Evolutionary conservation across 1,140 invertebrate genomes (phyloP), one percentile per base, ranked within the genome.

Genomic region (Asobara japonica): DNA sequence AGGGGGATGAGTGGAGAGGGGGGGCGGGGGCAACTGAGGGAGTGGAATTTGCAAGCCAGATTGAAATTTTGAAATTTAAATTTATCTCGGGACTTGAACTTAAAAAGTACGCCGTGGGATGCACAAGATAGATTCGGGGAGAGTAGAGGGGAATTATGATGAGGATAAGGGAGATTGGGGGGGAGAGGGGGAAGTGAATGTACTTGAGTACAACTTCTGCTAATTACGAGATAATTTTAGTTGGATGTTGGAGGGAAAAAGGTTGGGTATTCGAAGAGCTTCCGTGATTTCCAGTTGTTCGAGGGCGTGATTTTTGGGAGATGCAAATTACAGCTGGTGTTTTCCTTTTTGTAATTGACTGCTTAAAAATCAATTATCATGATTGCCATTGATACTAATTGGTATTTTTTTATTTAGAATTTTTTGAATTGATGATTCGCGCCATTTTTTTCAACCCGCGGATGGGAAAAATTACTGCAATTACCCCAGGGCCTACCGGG

Each of bases 51-150:
- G 81, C 82, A 84, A 84, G 78, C 82, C 82, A 84, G 82, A 84
- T 84, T 84, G 82, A 82, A 84, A 84, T 83, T 84, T 82, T 84
- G 82, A 84, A 84, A 82, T 84, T 84, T 84, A 83, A 84, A 84
- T 84, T 78, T 76, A 64, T 69, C 72, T 67, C 74, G 76, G 61
- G 78, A 77, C 77, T 76, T 75, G 72, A 79, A 80, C 73, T 82
- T 78, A 79, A 83, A 83, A 81, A 83, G 79, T 80, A 67, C 76
- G 66, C 68, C 38, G 72, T 65, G 69, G 41, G 31, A 62, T 71
- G 64, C 73, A 72, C 74, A 74, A 73, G 70, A 76, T 56, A 13
- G 51, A 27, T 56, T 56, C 66, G n/a, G 27, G 25, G 1, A 31
- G 16, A 27, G 38, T 22, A 56, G 51, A 56, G 45, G 56, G 66